Evolutionary conservation across 2,113 vertebrate species (phyloP), one percentile per base, ranked within the genome.

Genomic region (Ictalurus furcatus): DNA sequence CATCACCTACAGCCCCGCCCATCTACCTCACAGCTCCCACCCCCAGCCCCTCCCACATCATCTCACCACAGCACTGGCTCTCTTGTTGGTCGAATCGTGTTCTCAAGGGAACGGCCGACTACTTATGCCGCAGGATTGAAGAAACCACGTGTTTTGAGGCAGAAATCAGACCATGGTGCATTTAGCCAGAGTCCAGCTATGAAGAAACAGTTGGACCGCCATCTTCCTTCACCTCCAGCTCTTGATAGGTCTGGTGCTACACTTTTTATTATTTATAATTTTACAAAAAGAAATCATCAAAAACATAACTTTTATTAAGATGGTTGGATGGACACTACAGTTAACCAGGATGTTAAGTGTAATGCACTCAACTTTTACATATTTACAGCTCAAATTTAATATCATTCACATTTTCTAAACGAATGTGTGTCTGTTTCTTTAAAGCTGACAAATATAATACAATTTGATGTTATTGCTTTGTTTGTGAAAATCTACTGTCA

Each of bases 181-280:
- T 99, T 99, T 91, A 98, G 97, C 94, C 98, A 99, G 94, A 99
- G 97, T 93, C 98, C 98, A 65, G 98, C 98, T 88, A 97, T 99
- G 96, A 98, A 98, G 94, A 99, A 99, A 90, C 98, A 99, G 94
- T 92, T 99, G 95, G 98, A 99, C 93, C 96, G 98, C 85, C 98
- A 98, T 91, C 97, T 99, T 92, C 98, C 98, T 84, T 99, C 98
- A 86, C 98, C 98, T 0, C 98, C 98, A 86, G 97, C 97, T 0
- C 94, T 99, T 91, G 98, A 99, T 96, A 91, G 91, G 91, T 91
- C 17, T 83, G 85, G 30, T 84, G 25, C 6, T 48, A 25, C 16
- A 4, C 14, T 40, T 67, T 8, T 71, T 28, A 71, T 71, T 71
- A 56, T 30, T 58, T 19, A 58, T 3, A 13, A 5, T 69, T 81